Evolutionary conservation across 2,797 vertebrate species (phyloP).

Genomic region (Cyprinella venusta): DNA sequence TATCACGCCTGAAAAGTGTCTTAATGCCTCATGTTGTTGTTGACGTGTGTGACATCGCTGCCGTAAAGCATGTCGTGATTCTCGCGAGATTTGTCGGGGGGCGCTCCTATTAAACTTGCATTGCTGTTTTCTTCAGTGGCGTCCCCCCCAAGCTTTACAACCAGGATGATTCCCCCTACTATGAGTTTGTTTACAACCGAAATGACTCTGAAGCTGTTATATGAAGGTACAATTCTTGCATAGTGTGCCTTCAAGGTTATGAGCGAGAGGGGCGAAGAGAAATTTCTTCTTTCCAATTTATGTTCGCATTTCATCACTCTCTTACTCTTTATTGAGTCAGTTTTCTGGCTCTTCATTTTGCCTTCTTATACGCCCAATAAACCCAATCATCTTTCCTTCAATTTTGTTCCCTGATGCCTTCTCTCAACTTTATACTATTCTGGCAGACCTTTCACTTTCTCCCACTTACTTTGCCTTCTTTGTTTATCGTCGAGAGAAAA

Average conservation of each 20-base stretch:
- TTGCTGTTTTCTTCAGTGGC: no score
- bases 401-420: constrained; percentile 7
- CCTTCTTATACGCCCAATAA: not conserved
- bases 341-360: not conserved
- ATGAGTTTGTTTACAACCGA: no score
- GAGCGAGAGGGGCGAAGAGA: not conserved
- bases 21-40: no score
- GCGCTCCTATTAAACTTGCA: no score
- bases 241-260: constrained; percentile 8
- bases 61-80: no score
- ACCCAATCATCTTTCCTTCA: constrained; percentile 2
- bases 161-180: no score
- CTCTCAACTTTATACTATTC: not conserved
- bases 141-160: no score
- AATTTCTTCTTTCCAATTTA: constrained; percentile 3
- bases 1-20: no score
- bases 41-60: no score
- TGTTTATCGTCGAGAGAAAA: constrained; percentile 19
- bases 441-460: not conserved
- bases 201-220: no score
- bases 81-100: no score
- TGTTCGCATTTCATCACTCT: constrained; percentile 5
- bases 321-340: not conserved
- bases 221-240: no score
- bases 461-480: not conserved